Evolutionary conservation across 2,113 vertebrate genomes (phyloP).

Genomic region (Pyxicephalus adspersus): DNA sequence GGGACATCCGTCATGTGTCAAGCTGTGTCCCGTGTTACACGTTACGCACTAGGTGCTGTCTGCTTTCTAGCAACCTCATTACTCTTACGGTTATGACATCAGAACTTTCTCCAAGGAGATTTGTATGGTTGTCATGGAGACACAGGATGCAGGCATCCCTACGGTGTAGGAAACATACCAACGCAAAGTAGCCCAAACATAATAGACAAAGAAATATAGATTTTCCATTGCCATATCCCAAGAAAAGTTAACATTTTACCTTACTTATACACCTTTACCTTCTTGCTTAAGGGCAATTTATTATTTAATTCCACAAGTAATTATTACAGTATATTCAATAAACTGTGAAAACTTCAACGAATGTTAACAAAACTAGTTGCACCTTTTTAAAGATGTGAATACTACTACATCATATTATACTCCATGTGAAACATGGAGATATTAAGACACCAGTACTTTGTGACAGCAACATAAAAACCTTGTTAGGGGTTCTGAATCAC

Average conservation of each 20-base stretch:
- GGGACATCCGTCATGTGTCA: conserved; percentile 19
- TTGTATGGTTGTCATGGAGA: conserved; percentile 27
- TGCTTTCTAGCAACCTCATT: conserved; percentile 34
- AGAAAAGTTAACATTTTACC: not conserved
- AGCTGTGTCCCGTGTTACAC: not conserved
- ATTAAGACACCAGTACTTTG: not conserved
- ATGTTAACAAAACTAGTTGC: too few species aligned
- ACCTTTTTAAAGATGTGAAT: too few species aligned
- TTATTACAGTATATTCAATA: too few species aligned
- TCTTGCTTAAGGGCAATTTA: not conserved
- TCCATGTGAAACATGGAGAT: not conserved
- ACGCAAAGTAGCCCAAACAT: conserved; percentile 25
- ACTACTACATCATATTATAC: too few species aligned
- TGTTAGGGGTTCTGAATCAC: conserved; percentile 17
- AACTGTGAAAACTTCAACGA: too few species aligned
- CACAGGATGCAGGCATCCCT: not conserved
- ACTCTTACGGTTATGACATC: conserved; percentile 33
- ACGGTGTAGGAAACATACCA: conserved; percentile 6
- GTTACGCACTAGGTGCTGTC: conserved; percentile 24
- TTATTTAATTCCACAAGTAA: not conserved
- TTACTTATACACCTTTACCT: not conserved
- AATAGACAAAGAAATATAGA: conserved; percentile 1
- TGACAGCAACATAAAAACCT: conserved; percentile 15
- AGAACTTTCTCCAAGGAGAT: conserved; percentile 28
- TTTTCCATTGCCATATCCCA: not conserved